Conservation (phyloP, 2,888 invertebrate genomes). For the Lutraria lutraria region DNA sequence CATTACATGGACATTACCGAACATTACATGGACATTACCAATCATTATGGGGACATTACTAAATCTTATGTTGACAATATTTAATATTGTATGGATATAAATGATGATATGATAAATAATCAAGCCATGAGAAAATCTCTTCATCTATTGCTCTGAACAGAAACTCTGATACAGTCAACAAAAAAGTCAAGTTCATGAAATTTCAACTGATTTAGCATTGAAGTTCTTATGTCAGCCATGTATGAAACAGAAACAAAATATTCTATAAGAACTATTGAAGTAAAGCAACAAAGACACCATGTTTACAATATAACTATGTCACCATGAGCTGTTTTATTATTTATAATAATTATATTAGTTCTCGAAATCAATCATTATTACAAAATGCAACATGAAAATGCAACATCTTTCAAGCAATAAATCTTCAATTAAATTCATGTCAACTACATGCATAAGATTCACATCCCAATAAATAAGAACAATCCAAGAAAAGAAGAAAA, state of each 20-base stretch:
- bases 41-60: too few species aligned
- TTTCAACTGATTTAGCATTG: too few species aligned
- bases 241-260: background rate
- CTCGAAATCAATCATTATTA: background rate
- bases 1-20: too few species aligned
- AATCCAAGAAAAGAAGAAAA: background rate
- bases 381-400: slow-evolving; percentile 15
- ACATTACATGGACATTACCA: too few species aligned
- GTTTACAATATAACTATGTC: background rate
- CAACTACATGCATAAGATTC: background rate
- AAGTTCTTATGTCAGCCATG: too few species aligned
- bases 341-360: background rate
- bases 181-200: too few species aligned
- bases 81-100: too few species aligned
- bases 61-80: too few species aligned
- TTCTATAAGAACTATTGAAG: background rate
- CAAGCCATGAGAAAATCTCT: too few species aligned
- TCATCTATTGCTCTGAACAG: too few species aligned
- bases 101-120: too few species aligned
- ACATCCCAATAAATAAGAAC: background rate
- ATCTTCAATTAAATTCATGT: background rate
- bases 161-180: too few species aligned
- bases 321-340: background rate
- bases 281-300: background rate
- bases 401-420: background rate